Evolutionary conservation across 2,113 vertebrate species (phyloP), one percentile per base, ranked within the genome.

Genomic region (Microcebus lehilahytsara): DNA sequence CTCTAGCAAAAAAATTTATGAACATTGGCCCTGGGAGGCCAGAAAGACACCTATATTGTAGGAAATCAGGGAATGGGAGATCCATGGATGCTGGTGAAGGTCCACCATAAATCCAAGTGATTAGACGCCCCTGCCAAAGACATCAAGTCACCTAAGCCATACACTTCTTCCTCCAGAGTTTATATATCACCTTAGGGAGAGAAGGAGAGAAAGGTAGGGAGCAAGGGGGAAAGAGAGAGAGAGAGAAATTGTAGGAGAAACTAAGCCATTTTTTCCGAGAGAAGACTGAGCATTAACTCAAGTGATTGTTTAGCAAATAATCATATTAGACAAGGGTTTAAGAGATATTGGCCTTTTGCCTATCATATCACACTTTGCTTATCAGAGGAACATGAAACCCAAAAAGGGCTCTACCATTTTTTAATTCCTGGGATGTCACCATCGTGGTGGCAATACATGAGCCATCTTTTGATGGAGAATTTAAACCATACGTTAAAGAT

Each of bases 331-430:
- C 8, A 71, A 66, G 46, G 37, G 0, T 69, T 74, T 69, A 77
- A 75, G 42, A 64, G 23, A 81, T 2, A 51, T 16, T 75, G 12
- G 23, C 27, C 42, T 32, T 85, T 92, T 64, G 40, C 53, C 37
- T 75, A 19, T 25, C 42, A 64, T 27, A 23, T 71, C 42, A n/a
- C 3, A 42, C 16, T 92, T 19, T 85, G 19, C 37, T 88, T 87
- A 67, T 79, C 34, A 85, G 34, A 94, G 10, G 19, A 81, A 60
- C 6, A 53, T 9, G 30, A 64, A 71, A 12, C 5, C 10, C 27
- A 2, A 30, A 56, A 49, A 72, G 2, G 2, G 12, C 12, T 2
- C 10, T 3, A 51, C 1, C 11, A 1, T 37, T 12, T 84, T 6
- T 49, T 85, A 37, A 37, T 53, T 64, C 40, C 12, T 37, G 23